These are phyloP conservation scores for Orestias chungarensis DNA, from an alignment of 2,797 vertebrate genomes.

Conservation along the genomic window DNA sequence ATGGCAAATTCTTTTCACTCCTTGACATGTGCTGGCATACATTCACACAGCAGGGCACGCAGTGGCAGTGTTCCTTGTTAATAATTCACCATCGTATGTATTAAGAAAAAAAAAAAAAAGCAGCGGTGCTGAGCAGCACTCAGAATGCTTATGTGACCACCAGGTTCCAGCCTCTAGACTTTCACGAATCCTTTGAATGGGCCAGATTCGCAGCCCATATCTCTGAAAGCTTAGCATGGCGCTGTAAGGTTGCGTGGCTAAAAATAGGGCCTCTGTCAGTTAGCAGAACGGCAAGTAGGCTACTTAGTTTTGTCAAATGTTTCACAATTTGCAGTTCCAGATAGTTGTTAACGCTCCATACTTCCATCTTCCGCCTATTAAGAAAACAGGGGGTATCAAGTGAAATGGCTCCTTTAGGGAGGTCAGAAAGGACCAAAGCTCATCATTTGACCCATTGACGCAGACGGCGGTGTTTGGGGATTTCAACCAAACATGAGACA, in stretches of 20 bases:
- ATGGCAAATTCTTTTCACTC: slow-evolving; percentile 64
- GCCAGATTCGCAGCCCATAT: slow-evolving; percentile 60
- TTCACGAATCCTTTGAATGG: slow-evolving; percentile 73
- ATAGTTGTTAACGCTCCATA: neutral
- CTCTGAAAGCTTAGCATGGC: slow-evolving; percentile 63
- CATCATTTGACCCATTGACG: slow-evolving; percentile 59
- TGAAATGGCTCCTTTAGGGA: slow-evolving; percentile 11
- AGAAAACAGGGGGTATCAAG: neutral
- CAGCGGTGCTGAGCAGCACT: slow-evolving; percentile 30
- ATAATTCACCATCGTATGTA: slow-evolving; percentile 50
- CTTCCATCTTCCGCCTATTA: neutral
- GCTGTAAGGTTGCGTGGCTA: slow-evolving; percentile 71
- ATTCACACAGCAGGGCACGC: slow-evolving; percentile 32
- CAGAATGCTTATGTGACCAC: slow-evolving; percentile 50
- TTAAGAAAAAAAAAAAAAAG: slow-evolving; percentile 39
- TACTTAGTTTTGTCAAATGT: slow-evolving; percentile 43
- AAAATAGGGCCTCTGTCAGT: slow-evolving; percentile 73
- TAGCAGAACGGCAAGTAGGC: slow-evolving; percentile 56
- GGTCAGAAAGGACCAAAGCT: slow-evolving; percentile 38
- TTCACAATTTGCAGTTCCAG: slow-evolving; percentile 27
- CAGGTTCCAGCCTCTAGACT: slow-evolving; percentile 56
- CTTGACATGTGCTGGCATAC: slow-evolving; percentile 54
- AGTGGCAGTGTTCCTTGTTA: slow-evolving; percentile 54
- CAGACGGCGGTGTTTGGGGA: slow-evolving; percentile 51
- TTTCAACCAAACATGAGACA: slow-evolving; percentile 58